Conservation (phyloP, 2,797 vertebrate species). For the Hylomyscus alleni region DNA sequence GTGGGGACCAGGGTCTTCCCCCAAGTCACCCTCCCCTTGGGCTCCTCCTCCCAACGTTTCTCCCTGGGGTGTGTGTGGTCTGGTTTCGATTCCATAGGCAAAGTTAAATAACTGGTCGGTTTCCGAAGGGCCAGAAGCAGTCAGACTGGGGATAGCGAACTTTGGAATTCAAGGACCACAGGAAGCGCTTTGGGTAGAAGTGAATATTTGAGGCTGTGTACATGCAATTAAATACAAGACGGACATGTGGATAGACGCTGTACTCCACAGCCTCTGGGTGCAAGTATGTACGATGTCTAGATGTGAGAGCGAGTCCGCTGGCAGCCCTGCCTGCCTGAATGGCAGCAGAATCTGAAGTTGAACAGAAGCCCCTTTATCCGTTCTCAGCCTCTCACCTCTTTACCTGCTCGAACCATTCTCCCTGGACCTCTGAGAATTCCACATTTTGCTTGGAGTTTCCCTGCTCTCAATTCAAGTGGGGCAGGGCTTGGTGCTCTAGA, state of each 20-base stretch:
- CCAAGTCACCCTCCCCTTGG: constrained; percentile 29
- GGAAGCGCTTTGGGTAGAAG: constrained; percentile 46
- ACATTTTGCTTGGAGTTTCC: constrained; percentile 31
- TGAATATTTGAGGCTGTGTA: constrained; percentile 33
- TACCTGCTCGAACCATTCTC: constrained; percentile 66
- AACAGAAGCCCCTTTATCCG: background rate
- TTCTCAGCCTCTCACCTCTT: background rate
- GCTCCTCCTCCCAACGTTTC: constrained; percentile 52
- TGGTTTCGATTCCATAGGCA: constrained; percentile 76
- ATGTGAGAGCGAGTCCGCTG: background rate
- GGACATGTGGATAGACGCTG: background rate
- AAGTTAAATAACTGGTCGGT: constrained; percentile 59
- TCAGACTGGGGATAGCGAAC: background rate
- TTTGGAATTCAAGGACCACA: background rate
- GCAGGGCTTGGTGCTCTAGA: background rate
- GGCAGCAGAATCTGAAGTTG: background rate
- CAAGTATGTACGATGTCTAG: constrained; percentile 22
- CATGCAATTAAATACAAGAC: constrained; percentile 19
- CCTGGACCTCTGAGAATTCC: constrained; percentile 1
- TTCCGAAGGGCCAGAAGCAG: constrained; percentile 13
- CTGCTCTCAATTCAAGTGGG: background rate
- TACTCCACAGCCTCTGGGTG: constrained; percentile 10
- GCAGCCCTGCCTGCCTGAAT: background rate
- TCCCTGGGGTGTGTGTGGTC: constrained; percentile 23
- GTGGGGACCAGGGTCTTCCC: constrained; percentile 56